Evolutionary conservation across 2,797 vertebrate genomes (phyloP).

Genomic region (Hyperoplus lanceolatus): DNA sequence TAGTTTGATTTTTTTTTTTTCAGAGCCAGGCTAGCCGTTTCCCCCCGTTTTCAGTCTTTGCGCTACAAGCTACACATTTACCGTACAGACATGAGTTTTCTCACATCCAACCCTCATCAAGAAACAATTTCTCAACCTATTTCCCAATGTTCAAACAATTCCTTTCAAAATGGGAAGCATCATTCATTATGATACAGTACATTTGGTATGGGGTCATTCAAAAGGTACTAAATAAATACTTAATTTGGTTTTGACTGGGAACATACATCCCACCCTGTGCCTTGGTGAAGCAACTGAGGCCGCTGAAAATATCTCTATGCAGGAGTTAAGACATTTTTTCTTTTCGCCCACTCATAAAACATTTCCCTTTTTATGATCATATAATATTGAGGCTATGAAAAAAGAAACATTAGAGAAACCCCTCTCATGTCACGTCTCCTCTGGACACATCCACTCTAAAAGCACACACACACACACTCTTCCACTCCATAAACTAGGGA

Average conservation of each 20-base stretch:
- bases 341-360: constrained; percentile 45
- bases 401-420: constrained; percentile 38
- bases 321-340: constrained; percentile 52
- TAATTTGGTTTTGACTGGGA: constrained; percentile 69
- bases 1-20: background rate
- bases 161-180: constrained; percentile 17
- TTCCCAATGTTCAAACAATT: constrained; percentile 14
- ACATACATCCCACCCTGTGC: constrained; percentile 38
- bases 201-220: constrained; percentile 62
- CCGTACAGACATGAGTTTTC: background rate
- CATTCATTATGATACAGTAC: constrained; percentile 26
- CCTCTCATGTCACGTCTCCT: constrained; percentile 35
- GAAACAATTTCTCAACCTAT: constrained; percentile 8
- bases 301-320: constrained; percentile 32
- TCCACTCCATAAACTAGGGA: constrained; percentile 34
- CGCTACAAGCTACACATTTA: constrained; percentile 1
- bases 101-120: background rate
- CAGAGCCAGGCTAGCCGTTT: background rate
- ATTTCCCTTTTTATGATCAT: constrained; percentile 84
- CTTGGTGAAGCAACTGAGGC: constrained; percentile 17
- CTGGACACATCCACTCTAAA: constrained; percentile 46
- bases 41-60: background rate
- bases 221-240: constrained; percentile 71
- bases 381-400: constrained; percentile 55
- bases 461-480: constrained; percentile 19